Evolutionary conservation across 2,113 vertebrate genomes (phyloP), one percentile per base, ranked within the genome.

Genomic region (Leptobrachium leishanense): DNA sequence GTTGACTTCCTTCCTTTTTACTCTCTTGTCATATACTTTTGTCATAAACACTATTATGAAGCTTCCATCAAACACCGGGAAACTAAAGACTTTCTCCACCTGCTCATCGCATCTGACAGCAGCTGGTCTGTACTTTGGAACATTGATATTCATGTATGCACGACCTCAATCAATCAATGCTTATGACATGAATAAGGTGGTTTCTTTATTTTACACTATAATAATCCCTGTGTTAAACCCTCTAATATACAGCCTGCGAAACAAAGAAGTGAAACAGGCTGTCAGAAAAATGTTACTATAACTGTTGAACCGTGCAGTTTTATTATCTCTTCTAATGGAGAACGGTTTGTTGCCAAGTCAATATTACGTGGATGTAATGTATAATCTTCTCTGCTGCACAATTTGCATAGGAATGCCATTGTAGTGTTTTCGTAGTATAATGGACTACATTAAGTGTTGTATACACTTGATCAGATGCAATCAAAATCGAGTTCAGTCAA

Each of bases 171-270:
- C 84, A 7, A 79, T 86, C 2, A 77, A 76, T 4, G 75, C 68
- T 6, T 82, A 68, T 43, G 76, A 80, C 31, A 68, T 82, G 15
- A 85, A 84, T 62, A 87, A 87, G 67, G 44, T 84, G 1, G 76
- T 85, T 1, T 86, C 84, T 42, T 50, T 86, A 39, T 39, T 86
- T 11, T 85, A 85, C 10, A 86, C 84, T 2, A 83, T 84, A 40
- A 54, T 86, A 3, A 82, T 82, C 1, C 85, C 86, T 9, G 73
- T 84, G 72, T 62, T 88, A 11, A 86, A 85, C 57, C 84, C 85
- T 2, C 84, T 89, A n/a, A 84, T 88, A 76, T 88, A 86, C 11
- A 84, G 82, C 40, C 78, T 86, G 67, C 83, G 85, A 82, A 89
- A 88, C 53, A 84, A 84, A 43, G 85, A 87, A 31, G 81, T 86